Evolutionary conservation across 2,888 invertebrate species (phyloP), one percentile per base, ranked within the genome.

Genomic region (Metellina segmentata): DNA sequence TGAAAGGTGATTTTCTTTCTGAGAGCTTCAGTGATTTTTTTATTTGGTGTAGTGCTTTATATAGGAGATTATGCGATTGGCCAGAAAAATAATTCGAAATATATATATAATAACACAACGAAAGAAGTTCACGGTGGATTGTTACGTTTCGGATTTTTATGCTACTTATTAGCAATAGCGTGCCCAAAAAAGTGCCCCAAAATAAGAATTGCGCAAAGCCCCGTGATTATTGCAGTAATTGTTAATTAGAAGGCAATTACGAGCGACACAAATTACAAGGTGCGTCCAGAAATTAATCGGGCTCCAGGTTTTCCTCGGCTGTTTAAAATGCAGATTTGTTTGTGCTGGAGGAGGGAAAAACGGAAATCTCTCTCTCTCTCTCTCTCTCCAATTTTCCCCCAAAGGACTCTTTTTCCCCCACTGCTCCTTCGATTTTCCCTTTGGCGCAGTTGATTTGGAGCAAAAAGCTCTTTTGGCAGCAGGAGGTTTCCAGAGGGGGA

Each of bases 231-330:
- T 89, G 77, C 51, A 83, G 77, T 77, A 89, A 89, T 89, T 82
- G 89, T 89, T 89, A 89, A 89, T 89, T 89, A 89, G 77, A 20
- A 83, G 82, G 70, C 82, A 89, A 82, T 89, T 83, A 89, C 77
- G 51, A 83, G 48, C 9, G 81, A 89, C 77, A 75, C 20, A 20
- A 34, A 71, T 81, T 79, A 53, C 87, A 34, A 49, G 9, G 70
- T 69, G 69, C 19, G 20, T 71, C 74, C 74, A 61, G 48, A 81
- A 83, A 89, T 83, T 82, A 89, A 89, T 71, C 82, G 77, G 51
- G 69, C 71, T 48, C 81, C 72, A 74, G 72, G 72, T 72, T 79
- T 85, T 77, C 16, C 81, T 34, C 72, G 20, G 69, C 82, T 78
- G 49, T 77, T 89, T 77, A 82, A 83, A 83, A 89, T 89, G 89